A percentile compares a stretch with the other conserved stretches of the same genome.
phyloP scores from a whole-genome alignment of 2,113 vertebrate species.

The Tragulus kanchil region DNA sequence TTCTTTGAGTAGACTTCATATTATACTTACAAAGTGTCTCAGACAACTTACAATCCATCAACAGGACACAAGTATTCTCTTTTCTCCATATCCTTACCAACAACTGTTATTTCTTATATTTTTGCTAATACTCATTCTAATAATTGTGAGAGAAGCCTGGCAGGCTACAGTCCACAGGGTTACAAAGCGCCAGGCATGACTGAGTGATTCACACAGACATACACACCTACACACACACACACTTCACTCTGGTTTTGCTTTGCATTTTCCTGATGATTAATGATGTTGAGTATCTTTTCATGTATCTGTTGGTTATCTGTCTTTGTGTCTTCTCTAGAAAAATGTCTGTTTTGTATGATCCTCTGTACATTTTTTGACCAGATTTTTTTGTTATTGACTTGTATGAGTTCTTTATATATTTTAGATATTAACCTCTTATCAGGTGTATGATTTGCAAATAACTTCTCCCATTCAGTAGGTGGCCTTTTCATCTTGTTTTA shows the following conservation, averaged over 20 bases:
- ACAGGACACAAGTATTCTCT: neutral
- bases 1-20: neutral
- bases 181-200: neutral
- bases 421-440: neutral
- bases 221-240: neutral
- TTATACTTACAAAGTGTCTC: neutral
- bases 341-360: neutral
- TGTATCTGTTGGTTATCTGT: neutral
- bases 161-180: neutral
- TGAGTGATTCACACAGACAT: neutral
- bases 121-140: neutral
- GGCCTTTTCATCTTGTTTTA: neutral
- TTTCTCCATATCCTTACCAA: neutral
- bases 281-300: neutral
- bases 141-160: neutral
- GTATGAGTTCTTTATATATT: neutral
- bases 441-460: neutral
- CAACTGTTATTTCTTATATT: neutral
- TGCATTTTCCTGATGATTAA: neutral
- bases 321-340: neutral
- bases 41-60: neutral
- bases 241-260: neutral
- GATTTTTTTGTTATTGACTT: neutral
- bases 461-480: neutral
- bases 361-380: neutral